Evolutionary conservation across 2,113 vertebrate genomes (phyloP), one percentile per base, ranked within the genome.

Genomic region (Brachionichthys hirsutus): DNA sequence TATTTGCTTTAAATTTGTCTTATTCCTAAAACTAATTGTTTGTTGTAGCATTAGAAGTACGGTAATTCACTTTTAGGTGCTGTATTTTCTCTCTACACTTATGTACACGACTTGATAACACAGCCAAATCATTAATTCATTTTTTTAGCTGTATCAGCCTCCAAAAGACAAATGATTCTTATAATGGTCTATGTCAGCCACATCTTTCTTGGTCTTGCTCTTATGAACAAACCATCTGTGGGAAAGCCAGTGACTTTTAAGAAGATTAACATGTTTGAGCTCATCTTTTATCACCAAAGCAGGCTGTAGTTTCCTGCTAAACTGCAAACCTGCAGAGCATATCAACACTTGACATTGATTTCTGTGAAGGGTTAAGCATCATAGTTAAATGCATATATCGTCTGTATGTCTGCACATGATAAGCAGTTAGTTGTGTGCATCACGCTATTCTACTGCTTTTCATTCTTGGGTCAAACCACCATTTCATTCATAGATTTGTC

Each of bases 141-240:
- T 38, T 38, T 24, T 60, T 60, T 44, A 20, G 45, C 40, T 54
- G 3, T 30, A 48, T 14, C 9, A 5, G 20, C 9, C 12, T 17
- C 24, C 57, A 41, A 34, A 42, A 53, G 20, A 63, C n/a, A 12
- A 44, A 57, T 24, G 14, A 47, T 44, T 68, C 6, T 52, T 22
- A 43, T 9, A 52, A 19, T 54, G 18, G 53, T 54, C 47, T 54
- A 13, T 45, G 9, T 3, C 20, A 49, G 9, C 22, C 38, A 11
- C 9, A 30, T 19, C 58, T 41, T 20, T 17, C 9, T 24, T 5
- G 22, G 55, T 3, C 9, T n/a, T n/a, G n/a, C n/a, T 19, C 17
- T 14, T 14, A 59, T 20, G 48, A 12, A 46, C 24, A 49, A 6
- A 20, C 22, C 38, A 30, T 43, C n/a, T 42, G 36, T 24, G 9